Percentiles rank a stretch among this genome's conserved stretches.
Conservation (phyloP, 1,140 invertebrate species). For the Callitettix versicolor region DNA sequence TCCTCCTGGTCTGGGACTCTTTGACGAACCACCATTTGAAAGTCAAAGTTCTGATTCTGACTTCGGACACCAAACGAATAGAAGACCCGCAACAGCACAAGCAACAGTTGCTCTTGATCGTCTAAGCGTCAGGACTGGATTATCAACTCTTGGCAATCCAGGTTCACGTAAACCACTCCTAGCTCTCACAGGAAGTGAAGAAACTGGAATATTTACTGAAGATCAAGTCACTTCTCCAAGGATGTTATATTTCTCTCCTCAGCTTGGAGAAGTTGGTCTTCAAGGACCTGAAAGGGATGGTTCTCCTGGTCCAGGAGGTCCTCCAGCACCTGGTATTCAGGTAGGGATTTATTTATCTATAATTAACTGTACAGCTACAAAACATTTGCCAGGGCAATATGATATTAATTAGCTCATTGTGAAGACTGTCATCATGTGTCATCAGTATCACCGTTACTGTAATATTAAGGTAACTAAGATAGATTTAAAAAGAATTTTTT, state of each 20-base stretch:
- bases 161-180: constrained; percentile 27
- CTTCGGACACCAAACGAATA: constrained; percentile 25
- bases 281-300: constrained; percentile 31
- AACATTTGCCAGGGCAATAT: too few relatives aligned
- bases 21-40: constrained; percentile 10
- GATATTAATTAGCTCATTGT: too few relatives aligned
- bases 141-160: constrained; percentile 27
- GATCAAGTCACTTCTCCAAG: constrained; percentile 20
- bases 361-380: too few relatives aligned
- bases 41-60: constrained; percentile 37
- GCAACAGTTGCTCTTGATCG: constrained; percentile 39
- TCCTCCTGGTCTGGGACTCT: constrained; percentile 21
- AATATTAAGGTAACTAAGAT: too few relatives aligned
- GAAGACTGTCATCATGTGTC: too few relatives aligned
- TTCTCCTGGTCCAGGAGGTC: constrained; percentile 29
- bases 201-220: constrained; percentile 14
- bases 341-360: constrained; percentile 4
- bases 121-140: constrained; percentile 50
- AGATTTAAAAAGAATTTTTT: too few relatives aligned
- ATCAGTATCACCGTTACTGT: too few relatives aligned
- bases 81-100: background rate
- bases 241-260: constrained; percentile 34
- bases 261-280: constrained; percentile 26
- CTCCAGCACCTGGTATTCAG: constrained; percentile 30
- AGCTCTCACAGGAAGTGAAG: constrained; percentile 7